Percentiles rank a stretch among this genome's conserved stretches.
These are phyloP conservation scores for Colletes gigas DNA, from an alignment of 1,140 invertebrate genomes.

Conservation along the genomic window DNA sequence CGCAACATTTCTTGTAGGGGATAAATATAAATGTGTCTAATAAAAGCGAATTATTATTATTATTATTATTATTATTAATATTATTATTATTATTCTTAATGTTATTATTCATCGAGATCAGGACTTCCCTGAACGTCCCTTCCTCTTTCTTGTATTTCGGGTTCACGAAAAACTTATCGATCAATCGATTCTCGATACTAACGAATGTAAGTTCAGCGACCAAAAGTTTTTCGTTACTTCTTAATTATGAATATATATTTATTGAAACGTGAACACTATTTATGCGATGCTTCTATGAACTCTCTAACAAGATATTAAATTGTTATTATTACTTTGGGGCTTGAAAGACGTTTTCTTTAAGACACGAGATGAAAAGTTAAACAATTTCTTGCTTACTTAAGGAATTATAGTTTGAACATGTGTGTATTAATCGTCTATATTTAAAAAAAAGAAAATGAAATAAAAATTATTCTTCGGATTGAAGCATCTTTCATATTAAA, in stretches of 20 bases:
- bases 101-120: background rate
- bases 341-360: background rate
- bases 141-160: background rate
- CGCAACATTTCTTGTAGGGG: background rate
- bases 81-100: background rate
- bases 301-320: background rate
- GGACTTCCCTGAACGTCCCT: background rate
- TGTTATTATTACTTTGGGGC: background rate
- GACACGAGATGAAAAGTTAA: background rate
- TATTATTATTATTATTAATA: background rate
- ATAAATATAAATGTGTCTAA: too few relatives aligned
- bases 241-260: background rate
- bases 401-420: background rate
- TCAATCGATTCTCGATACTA: background rate
- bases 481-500: background rate
- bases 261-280: background rate
- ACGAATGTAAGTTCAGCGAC: constrained; percentile 1
- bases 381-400: too few relatives aligned
- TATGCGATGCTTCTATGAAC: too few relatives aligned
- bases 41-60: background rate
- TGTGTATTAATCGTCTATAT: too few relatives aligned
- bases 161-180: background rate
- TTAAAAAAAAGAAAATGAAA: too few relatives aligned
- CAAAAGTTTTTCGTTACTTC: background rate
- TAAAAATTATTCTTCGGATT: background rate